These are phyloP conservation scores for Phaedon cochleariae DNA, from an alignment of 2,888 invertebrate species.

Conservation along the genomic window DNA sequence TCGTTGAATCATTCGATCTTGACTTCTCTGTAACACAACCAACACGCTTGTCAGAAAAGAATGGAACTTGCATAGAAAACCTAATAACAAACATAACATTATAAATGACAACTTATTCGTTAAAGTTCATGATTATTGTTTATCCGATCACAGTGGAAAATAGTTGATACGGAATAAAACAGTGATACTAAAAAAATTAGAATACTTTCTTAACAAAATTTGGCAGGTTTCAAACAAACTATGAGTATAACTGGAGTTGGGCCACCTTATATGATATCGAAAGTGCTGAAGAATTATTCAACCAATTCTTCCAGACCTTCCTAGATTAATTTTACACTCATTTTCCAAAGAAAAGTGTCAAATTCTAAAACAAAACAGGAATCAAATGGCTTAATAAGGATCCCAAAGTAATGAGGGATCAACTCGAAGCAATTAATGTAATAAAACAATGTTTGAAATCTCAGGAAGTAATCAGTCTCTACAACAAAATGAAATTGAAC, in stretches of 20 bases:
- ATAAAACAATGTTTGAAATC: neutral
- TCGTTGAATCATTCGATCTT: too few relatives aligned
- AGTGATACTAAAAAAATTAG: neutral
- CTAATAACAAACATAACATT: too few relatives aligned
- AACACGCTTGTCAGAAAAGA: too few relatives aligned
- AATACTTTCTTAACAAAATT: neutral
- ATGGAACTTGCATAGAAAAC: too few relatives aligned
- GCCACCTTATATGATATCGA: neutral
- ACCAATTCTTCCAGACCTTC: neutral
- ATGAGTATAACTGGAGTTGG: neutral
- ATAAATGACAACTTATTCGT: neutral
- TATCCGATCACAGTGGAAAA: conserved; percentile 3
- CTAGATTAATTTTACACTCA: neutral
- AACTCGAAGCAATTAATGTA: neutral
- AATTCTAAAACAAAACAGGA: neutral
- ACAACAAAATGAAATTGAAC: neutral
- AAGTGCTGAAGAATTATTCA: neutral
- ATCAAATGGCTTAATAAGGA: neutral
- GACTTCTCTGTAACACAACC: too few relatives aligned
- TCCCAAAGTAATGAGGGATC: neutral
- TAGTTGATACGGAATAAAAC: neutral
- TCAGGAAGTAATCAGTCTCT: neutral
- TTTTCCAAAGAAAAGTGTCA: neutral
- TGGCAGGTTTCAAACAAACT: neutral
- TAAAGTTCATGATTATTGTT: neutral